Evolutionary conservation across 2,888 invertebrate species (phyloP).

Genomic region (Drosophila helvetica): DNA sequence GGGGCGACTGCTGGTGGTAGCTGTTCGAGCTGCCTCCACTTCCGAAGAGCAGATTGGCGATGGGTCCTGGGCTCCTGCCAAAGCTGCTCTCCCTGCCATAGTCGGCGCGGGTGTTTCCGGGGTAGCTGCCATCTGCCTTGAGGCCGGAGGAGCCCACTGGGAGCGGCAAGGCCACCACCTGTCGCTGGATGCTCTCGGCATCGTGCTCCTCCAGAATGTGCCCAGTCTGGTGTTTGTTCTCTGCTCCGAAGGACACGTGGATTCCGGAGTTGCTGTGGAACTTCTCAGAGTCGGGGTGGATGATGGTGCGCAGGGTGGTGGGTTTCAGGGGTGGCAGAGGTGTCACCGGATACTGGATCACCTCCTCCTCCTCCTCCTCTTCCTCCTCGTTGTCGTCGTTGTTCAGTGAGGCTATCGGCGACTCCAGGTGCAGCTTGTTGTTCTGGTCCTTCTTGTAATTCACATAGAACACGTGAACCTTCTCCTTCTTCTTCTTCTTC

Average conservation of each 20-base stretch:
- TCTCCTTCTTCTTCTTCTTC: constrained; percentile 89
- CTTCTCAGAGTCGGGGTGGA: constrained; percentile 93
- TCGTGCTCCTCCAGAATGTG: constrained; percentile 85
- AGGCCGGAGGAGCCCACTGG: constrained; percentile 33
- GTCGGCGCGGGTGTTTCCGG: constrained; percentile 71
- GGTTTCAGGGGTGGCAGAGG: constrained; percentile 87
- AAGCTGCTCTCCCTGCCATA: constrained; percentile 67
- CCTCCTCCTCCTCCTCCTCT: constrained; percentile 85
- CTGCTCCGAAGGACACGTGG: constrained; percentile 92
- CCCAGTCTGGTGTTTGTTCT: constrained; percentile 84
- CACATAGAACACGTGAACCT: constrained; percentile 95
- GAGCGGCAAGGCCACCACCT: constrained; percentile 85
- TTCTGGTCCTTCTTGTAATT: constrained; percentile 94
- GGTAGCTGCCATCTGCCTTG: constrained; percentile 35
- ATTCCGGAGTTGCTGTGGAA: constrained; percentile 92
- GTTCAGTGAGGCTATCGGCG: constrained; percentile 91
- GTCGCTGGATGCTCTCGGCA: constrained; percentile 88
- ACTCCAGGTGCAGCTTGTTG: constrained; percentile 90
- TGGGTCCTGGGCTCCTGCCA: constrained; percentile 51
- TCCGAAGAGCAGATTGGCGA: constrained; percentile 56
- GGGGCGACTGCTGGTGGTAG: constrained; percentile 28
- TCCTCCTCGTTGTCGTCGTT: constrained; percentile 87
- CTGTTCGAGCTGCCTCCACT: constrained; percentile 15
- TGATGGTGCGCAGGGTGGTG: constrained; percentile 92
- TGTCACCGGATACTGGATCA: constrained; percentile 84